Evolutionary conservation across 2,888 invertebrate genomes (phyloP), one percentile per base, ranked within the genome.

Genomic region (Tribolium freemani): DNA sequence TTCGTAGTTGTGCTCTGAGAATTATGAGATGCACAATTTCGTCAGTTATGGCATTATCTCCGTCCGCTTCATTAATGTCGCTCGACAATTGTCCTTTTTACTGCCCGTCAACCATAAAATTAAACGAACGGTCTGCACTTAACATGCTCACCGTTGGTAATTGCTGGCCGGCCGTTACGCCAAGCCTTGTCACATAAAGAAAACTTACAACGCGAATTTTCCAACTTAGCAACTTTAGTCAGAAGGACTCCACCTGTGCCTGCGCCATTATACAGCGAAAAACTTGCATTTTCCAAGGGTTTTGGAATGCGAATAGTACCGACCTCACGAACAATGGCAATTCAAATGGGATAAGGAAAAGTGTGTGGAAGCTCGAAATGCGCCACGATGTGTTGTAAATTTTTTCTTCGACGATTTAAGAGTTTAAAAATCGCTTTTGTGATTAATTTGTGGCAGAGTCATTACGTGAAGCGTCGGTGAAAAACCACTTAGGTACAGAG

Each of bases 21-120:
- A 72, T 72, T 72, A 72, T 72, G 54, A 45, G 57, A 68, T 72
- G 69, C 68, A 72, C 63, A 69, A 53, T 69, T 72, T 20, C 68
- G 50, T 46, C 60, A 60, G 68, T 72, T 72, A 72, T 72, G 56
- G 63, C 63, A 69, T 71, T 68, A 73, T 73, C 64, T 66, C 60
- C 56, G 60, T 53, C 56, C 70, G 70, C 73, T 70, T 73, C 70
- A 70, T 67, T 66, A 70, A 46, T 63, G 70, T 58, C 48, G 48
- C 56, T 53, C 56, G 16, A 57, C 73, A 73, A 73, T 73, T 73
- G 70, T 70, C 73, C 73, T 70, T 67, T 73, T 73, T 73, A 73
- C 67, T 64, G 66, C 70, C 66, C 53, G 67, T 67, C 70, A 66
- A 60, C 70, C 66, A 70, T 73, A 73, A 73, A 73, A 73, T 70